phyloP scores from a whole-genome alignment of 2,797 vertebrate species.

The Schizothorax lantsangensis region DNA sequence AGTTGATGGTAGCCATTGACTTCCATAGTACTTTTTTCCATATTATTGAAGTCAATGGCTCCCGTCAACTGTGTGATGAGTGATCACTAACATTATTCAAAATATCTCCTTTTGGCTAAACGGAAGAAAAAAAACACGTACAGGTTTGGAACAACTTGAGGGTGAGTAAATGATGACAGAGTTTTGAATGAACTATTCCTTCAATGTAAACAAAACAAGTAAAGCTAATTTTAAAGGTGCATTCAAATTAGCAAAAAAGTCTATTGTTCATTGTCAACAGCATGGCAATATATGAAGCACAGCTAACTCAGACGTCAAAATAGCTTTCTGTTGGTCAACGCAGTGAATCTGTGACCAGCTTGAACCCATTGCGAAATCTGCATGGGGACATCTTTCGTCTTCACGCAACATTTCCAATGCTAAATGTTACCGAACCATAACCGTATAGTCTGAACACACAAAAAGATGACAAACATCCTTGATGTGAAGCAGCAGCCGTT shows the following conservation, averaged over 20 bases:
- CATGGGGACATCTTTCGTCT: neutral
- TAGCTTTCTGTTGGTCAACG: neutral
- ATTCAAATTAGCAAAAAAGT: neutral
- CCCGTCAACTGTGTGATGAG: neutral
- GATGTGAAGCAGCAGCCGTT: neutral
- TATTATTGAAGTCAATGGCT: neutral
- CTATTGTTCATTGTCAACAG: neutral
- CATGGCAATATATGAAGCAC: neutral
- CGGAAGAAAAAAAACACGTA: neutral
- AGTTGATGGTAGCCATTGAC: neutral
- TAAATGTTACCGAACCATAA: neutral
- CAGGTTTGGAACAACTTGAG: neutral
- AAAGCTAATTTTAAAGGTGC: neutral
- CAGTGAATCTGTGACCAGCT: neutral
- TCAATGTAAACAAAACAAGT: neutral
- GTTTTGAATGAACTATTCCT: neutral
- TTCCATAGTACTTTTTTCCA: neutral
- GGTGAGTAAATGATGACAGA: neutral
- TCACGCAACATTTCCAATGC: neutral
- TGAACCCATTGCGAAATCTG: neutral
- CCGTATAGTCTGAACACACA: neutral
- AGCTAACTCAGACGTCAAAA: neutral
- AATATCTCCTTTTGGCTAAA: neutral
- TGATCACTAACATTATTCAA: neutral
- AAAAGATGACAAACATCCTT: neutral